Percentiles rank a stretch among this genome's conserved stretches.
Evolutionary conservation across 37 sponge, comb jelly and placozoan species (phyloP).

Genomic region (Dysidea cf. avara): DNA sequence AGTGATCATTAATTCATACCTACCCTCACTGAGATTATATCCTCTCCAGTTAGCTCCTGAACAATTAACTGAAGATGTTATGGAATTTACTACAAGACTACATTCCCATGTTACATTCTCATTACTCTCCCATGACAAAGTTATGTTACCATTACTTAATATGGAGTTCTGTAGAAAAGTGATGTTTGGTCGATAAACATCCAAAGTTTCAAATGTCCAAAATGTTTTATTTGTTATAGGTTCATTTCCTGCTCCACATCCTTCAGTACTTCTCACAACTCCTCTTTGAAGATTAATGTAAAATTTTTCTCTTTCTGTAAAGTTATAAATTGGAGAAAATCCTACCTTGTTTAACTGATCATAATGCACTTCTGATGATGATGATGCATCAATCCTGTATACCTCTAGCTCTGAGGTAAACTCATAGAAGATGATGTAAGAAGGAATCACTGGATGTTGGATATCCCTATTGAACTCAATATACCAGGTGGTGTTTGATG

Average conservation of each 20-base stretch:
- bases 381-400: constrained; percentile 24
- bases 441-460: constrained; percentile 15
- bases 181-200: constrained; percentile 30
- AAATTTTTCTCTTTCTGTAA: constrained; percentile 12
- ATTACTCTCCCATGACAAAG: no score
- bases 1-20: no score
- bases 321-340: constrained; percentile 13
- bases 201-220: no score
- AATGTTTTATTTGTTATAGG: constrained; percentile 22
- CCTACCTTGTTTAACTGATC: background rate
- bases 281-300: constrained; percentile 24
- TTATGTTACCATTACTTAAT: constrained; percentile 21
- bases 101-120: no score
- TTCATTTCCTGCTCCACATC: constrained; percentile 43
- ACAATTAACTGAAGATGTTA: no score
- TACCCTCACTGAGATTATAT: no score
- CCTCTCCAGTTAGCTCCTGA: no score
- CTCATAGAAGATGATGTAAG: no score
- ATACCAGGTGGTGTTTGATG: constrained; percentile 13
- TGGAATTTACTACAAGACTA: no score
- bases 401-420: constrained; percentile 23
- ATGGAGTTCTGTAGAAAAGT: background rate
- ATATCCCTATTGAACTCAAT: constrained; percentile 15
- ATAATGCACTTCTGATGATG: constrained; percentile 17
- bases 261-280: no score